Evolutionary conservation across 2,113 vertebrate genomes (phyloP).

Genomic region (Tetrao urogallus): DNA sequence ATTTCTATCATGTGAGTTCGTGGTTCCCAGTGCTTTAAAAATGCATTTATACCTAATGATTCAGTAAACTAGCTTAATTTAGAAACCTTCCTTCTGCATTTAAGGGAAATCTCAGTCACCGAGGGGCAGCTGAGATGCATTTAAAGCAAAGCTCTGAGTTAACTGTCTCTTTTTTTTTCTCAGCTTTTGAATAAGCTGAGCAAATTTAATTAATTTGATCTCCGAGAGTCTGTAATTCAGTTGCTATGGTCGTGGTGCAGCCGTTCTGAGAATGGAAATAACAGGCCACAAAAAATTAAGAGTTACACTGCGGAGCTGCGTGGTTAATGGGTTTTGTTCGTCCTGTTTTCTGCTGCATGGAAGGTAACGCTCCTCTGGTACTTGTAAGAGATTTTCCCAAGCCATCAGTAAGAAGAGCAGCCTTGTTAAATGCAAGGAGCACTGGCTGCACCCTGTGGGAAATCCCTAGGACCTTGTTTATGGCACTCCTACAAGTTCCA

Average conservation of each 20-base stretch:
- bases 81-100: not conserved
- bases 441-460: not conserved
- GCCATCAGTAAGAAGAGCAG: not conserved
- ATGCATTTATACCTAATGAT: not conserved
- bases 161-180: not conserved
- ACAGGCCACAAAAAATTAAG: not conserved
- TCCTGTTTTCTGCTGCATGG: not conserved
- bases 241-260: not conserved
- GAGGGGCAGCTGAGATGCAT: not conserved
- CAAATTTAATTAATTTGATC: not conserved
- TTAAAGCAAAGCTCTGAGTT: not conserved
- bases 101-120: not conserved
- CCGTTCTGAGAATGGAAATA: not conserved
- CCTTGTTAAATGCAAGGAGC: not conserved
- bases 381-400: not conserved
- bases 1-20: not conserved
- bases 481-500: not conserved
- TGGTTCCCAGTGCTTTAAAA: not conserved
- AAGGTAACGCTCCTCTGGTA: not conserved
- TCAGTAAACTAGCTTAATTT: not conserved
- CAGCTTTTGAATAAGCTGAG: not conserved
- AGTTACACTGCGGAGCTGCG: not conserved
- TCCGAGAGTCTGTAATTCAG: not conserved
- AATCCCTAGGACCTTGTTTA: not conserved
- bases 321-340: not conserved